Percentiles rank a stretch among this genome's conserved stretches.
Evolutionary conservation across 2,888 invertebrate genomes (phyloP).

Genomic region (Biston betularia): DNA sequence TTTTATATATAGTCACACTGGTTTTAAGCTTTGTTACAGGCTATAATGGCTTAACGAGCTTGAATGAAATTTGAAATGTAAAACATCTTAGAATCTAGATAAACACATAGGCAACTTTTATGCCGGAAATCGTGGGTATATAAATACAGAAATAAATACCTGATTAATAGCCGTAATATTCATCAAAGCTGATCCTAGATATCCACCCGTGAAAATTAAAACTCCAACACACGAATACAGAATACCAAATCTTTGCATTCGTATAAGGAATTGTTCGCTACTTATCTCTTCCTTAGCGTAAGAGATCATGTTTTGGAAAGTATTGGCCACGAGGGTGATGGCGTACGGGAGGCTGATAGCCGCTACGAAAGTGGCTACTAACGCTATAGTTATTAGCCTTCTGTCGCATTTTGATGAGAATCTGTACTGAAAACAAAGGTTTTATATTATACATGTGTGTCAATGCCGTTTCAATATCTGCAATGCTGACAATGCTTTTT

Average conservation of each 20-base stretch:
- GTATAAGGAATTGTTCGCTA: conserved; percentile 71
- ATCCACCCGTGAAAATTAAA: conserved; percentile 84
- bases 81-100: too few relatives aligned
- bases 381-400: conserved; percentile 82
- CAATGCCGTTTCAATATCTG: background rate
- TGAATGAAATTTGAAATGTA: too few relatives aligned
- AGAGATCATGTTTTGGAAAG: conserved; percentile 87
- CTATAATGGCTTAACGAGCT: too few relatives aligned
- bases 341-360: conserved; percentile 59
- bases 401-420: conserved; percentile 87
- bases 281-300: conserved; percentile 59
- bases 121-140: too few relatives aligned
- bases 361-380: conserved; percentile 62
- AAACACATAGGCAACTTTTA: too few relatives aligned
- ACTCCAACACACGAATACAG: conserved; percentile 87
- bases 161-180: conserved; percentile 89
- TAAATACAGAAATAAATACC: conserved; percentile 72
- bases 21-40: too few relatives aligned
- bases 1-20: too few relatives aligned
- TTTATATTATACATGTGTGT: background rate
- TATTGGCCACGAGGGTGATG: conserved; percentile 60
- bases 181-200: conserved; percentile 87
- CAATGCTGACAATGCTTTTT: too few relatives aligned
- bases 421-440: conserved; percentile 83
- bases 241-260: conserved; percentile 84